Base-by-base conservation (phyloP, 2,113 vertebrate species). In the Oryzias curvinotus region DNA sequence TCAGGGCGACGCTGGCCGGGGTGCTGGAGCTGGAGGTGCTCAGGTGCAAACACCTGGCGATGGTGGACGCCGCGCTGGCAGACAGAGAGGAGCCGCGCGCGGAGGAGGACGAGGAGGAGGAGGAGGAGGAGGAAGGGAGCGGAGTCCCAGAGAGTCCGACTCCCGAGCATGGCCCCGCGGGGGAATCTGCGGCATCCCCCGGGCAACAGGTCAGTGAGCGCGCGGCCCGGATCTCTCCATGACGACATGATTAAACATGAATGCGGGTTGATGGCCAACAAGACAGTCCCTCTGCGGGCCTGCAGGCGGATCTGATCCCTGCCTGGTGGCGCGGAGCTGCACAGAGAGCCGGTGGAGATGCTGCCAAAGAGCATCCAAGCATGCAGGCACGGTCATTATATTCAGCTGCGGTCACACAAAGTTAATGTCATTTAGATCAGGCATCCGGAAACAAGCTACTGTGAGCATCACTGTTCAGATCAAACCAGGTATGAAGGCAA, bases 1-100 rank as follows among this genome's bases (percentile, higher is more conserved):
- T 94, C 47, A 92, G 88, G 62, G 92, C 92, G 43, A 92, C 92
- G 47, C 74, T 94, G 62, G 93, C 93, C 7, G 93, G 93, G n/a
- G 85, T 94, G 52, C 63, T 92, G 81, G 93, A 94, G 84, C 86
- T 94, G 80, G 91, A 93, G 56, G 84, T 92, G 52, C 90, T 94
- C 75, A 74, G 91, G 65, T 84, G 87, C 48, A 90, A 85, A 73
- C 93, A 93, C 55, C 77, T 87, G 85, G 88, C 89, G 63, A 83
- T 87, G 77, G 85, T 94, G 69, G 87, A 90, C 58, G 73, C 77
- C 4, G 93, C 83, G 7, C 72, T 93, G 75, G 87, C 79, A n/a
- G 77, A 81, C 46, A 72, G 76, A 74, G 77, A 45, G n/a, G 77
- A 76, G n/a, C 74, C 69, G 4, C 78, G 25, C 52, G 65, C 42